phyloP scores from a whole-genome alignment of 2,797 vertebrate genomes.

The Aplochiton taeniatus region DNA sequence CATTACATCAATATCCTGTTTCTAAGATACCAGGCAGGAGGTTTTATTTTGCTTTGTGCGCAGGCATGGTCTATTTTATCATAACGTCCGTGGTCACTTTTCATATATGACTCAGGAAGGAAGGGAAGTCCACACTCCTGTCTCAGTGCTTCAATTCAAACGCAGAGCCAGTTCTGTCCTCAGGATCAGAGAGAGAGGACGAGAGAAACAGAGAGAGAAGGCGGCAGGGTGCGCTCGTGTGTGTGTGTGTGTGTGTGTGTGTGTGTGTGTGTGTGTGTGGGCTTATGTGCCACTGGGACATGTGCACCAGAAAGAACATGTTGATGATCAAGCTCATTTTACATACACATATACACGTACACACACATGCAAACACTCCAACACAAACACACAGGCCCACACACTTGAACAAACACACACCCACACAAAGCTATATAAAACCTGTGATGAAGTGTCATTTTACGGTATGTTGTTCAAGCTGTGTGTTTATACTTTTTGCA shows the following conservation, averaged over 20 bases:
- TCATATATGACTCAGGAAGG: constrained; percentile 27
- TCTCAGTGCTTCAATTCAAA: constrained; percentile 54
- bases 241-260: not conserved
- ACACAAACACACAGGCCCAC: too few species aligned
- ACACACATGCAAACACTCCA: too few species aligned
- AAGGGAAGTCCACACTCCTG: constrained; percentile 43
- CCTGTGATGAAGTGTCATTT: too few species aligned
- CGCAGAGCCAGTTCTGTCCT: constrained; percentile 54
- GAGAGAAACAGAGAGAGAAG: not conserved
- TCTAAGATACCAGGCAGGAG: constrained; percentile 79
- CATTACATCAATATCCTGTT: constrained; percentile 72
- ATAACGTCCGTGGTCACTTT: constrained; percentile 46
- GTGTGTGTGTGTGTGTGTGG: constrained; percentile 1
- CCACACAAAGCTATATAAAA: too few species aligned
- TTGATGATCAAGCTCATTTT: constrained; percentile 2
- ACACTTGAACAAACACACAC: too few species aligned
- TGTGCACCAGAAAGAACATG: too few species aligned
- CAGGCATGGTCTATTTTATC: constrained; percentile 47
- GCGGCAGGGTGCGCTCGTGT: not conserved
- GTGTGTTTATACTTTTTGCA: too few species aligned
- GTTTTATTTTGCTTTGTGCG: constrained; percentile 46
- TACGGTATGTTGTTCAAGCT: not conserved
- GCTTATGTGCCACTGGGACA: not conserved
- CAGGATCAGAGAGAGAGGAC: constrained; percentile 2
- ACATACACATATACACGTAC: not conserved